Evolutionary conservation across 2,888 invertebrate species (phyloP).

Genomic region (Dynastes maya): DNA sequence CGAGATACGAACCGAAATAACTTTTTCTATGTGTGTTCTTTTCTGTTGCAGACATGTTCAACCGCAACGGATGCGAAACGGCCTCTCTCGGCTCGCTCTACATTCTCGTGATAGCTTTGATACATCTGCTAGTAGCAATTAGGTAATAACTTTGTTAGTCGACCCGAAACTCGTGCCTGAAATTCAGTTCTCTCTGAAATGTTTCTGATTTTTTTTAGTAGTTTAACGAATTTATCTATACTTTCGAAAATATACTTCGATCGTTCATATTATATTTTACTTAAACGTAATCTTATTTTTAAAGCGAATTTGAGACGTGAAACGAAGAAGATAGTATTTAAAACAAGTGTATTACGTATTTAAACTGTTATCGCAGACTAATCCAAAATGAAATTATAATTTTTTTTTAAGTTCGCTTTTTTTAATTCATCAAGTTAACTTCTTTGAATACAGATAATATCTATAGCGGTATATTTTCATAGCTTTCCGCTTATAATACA

Average conservation of each 20-base stretch:
- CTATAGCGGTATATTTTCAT: too few relatives aligned
- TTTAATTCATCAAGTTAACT: too few relatives aligned
- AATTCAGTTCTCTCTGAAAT: conserved; percentile 43
- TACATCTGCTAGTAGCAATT: conserved; percentile 45
- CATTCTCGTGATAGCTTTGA: conserved; percentile 39
- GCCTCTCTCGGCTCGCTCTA: conserved; percentile 28
- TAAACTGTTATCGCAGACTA: neutral
- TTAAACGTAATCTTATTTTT: conserved; percentile 1
- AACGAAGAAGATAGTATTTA: too few relatives aligned
- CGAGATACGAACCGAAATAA: conserved; percentile 39
- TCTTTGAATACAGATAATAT: too few relatives aligned
- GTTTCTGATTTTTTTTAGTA: conserved; percentile 20
- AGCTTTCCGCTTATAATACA: too few relatives aligned
- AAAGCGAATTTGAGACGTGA: too few relatives aligned
- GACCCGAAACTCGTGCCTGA: conserved; percentile 46
- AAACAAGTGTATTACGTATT: neutral
- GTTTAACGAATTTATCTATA: conserved; percentile 26
- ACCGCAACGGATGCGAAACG: conserved; percentile 38
- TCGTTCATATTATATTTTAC: conserved; percentile 31
- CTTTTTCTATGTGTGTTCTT: conserved; percentile 44
- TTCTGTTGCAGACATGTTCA: conserved; percentile 45
- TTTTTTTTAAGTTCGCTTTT: too few relatives aligned
- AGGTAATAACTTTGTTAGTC: conserved; percentile 45
- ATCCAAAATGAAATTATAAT: neutral
- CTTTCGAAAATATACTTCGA: conserved; percentile 1